Evolutionary conservation across 2,113 vertebrate genomes (phyloP), one percentile per base, ranked within the genome.

Genomic region (Canis aureus): DNA sequence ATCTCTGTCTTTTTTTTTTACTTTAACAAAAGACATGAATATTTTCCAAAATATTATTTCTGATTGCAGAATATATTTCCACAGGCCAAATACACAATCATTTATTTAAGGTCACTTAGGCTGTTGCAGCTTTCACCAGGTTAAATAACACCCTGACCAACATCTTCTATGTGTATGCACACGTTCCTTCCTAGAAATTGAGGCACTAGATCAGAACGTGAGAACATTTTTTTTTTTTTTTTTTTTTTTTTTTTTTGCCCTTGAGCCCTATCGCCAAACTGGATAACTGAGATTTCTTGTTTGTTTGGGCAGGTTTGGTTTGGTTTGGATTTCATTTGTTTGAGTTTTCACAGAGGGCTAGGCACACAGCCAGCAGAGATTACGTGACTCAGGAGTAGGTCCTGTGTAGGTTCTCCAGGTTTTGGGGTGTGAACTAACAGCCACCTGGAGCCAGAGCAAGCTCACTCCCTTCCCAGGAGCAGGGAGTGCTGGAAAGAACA

Each of bases 81-180:
- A 4, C 16, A 43, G 19, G 23, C 22, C 64, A 32, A 29, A 29
- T 5, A 3, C 0, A 22, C 57, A 49, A 1, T 79, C 8, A 3
- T 29, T 32, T 60, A 53, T 12, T 49, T 57, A 19, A 10, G 11
- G 73, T 16, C 27, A 3, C 8, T 15, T 0, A 16, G 29, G 25
- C 23, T 11, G 16, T n/a, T 27, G 12, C 1, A 2, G 22, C n/a
- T 66, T 55, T 19, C 32, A 15, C 62, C 5, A 0, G 23, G 27
- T 66, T 89, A 35, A n/a, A 13, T n/a, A 17, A 27, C 11, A 1
- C 4, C 1, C 2, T 8, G 79, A 4, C 2, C 2, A 15, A 5
- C 20, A 11, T 8, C 67, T 66, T 84, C 55, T 78, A 55, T 74
- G 78, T 23, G 6, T 12, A 0, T 1, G 25, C 51, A 0, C 8